Base-by-base conservation (phyloP, 1,140 invertebrate genomes). In the Riptortus pedestris region DNA sequence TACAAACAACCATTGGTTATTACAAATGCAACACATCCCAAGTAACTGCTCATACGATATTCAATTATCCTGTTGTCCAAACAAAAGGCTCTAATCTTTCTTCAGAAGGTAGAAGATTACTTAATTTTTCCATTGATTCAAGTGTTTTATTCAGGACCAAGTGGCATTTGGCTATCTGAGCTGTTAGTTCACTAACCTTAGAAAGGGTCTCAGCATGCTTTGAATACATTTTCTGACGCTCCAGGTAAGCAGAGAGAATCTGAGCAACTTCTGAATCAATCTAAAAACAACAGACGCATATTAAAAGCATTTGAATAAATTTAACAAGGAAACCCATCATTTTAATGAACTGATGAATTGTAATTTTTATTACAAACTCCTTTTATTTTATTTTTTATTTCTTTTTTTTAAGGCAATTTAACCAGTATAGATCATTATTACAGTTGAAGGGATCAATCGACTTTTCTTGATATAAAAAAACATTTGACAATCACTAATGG, bases 51-150 rank as follows among this genome's bases (percentile, higher is more conserved):
- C n/a, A n/a, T n/a, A n/a, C n/a, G n/a, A n/a, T n/a, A n/a, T n/a
- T n/a, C n/a, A n/a, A n/a, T 38, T 64, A 86, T 72, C 85, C 87
- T 55, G 87, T 90, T 7, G 86, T 89, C 91, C 90, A 93, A 11
- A 90, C 84, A 75, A 96, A 95, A 0, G 91, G 88, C 75, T 95
- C 90, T 20, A 96, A 72, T 38, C 90, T 81, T 65, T 93, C 87
- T 31, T 89, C 85, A 52, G 86, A 77, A 5, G 93, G 91, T 31
- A 97, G 77, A 43, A 88, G 73, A 72, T 87, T 85, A 72, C 96
- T 96, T 20, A 96, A 77, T 2, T 83, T 83, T 70, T 94, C 90
- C 69, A 95, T 80, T 57, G 85, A 85, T 70, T 90, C 90, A 0
- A 95, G 75, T 7, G 90, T 90, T 74, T 92, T 85, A 72, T 91